A percentile compares a stretch with the other conserved stretches of the same genome.
phyloP scores from a whole-genome alignment of 1,140 invertebrate genomes.

The Augochlora pura region DNA sequence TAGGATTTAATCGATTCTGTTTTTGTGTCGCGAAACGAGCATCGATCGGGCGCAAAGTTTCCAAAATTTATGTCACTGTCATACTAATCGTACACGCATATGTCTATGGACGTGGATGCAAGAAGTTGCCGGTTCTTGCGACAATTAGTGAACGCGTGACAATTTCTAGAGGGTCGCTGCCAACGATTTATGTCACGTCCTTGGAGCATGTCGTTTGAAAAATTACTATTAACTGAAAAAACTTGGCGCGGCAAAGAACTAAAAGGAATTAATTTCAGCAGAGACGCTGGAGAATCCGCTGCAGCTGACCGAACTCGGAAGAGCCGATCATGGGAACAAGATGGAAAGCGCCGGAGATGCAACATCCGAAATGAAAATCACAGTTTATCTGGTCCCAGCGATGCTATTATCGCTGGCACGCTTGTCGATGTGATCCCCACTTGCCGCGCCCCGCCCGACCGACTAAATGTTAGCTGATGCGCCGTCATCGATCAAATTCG shows the following conservation, averaged over 20 bases:
- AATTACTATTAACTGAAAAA: too few relatives aligned
- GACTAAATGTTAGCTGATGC: not conserved
- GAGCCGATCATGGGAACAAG: not conserved
- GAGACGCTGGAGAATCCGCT: slow-evolving; percentile 5
- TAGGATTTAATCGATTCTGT: too few relatives aligned
- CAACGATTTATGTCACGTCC: too few relatives aligned
- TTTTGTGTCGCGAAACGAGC: too few relatives aligned
- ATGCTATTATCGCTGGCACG: slow-evolving; percentile 29
- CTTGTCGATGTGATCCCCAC: slow-evolving; percentile 17
- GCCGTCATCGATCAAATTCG: not conserved
- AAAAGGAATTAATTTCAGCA: slow-evolving; percentile 14
- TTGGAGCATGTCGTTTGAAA: too few relatives aligned
- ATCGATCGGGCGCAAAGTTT: too few relatives aligned
- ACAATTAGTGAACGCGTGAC: too few relatives aligned
- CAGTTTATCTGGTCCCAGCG: slow-evolving; percentile 27
- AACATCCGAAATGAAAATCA: not conserved
- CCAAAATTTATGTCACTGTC: too few relatives aligned
- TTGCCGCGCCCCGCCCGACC: not conserved
- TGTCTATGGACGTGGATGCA: too few relatives aligned
- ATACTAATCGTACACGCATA: too few relatives aligned
- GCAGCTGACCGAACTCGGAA: not conserved
- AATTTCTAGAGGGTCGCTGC: too few relatives aligned
- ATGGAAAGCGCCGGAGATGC: not conserved
- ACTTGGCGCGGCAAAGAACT: not conserved
- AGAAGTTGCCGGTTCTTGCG: too few relatives aligned